Evolutionary conservation across 2,113 vertebrate species (phyloP).

Genomic region (Heterotis niloticus): DNA sequence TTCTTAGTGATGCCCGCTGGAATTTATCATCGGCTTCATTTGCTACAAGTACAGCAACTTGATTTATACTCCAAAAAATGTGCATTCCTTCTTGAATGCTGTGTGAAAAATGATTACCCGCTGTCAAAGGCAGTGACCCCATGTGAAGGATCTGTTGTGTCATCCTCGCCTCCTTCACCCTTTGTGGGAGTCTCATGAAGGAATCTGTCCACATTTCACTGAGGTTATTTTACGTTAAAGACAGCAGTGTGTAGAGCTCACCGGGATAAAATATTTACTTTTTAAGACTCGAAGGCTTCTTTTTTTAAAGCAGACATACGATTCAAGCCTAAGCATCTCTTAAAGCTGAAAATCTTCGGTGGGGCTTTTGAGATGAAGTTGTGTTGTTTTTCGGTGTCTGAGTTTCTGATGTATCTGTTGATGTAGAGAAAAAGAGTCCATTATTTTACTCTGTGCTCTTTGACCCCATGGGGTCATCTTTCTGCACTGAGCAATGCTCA

Average conservation of each 20-base stretch:
- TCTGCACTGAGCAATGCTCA: not conserved
- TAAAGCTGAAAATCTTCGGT: no score
- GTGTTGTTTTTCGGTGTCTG: not conserved
- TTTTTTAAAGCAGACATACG: not conserved
- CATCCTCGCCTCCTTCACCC: not conserved
- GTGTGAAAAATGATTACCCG: not conserved
- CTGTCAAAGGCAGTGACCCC: not conserved
- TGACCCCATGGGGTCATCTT: slow-evolving; percentile 6
- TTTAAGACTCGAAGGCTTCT: not conserved
- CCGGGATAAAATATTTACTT: slow-evolving; percentile 1
- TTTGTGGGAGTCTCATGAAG: slow-evolving; percentile 6
- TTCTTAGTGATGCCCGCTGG: not conserved
- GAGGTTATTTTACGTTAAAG: not conserved
- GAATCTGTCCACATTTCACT: not conserved
- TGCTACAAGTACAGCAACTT: not conserved
- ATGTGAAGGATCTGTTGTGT: not conserved
- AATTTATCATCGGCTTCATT: not conserved
- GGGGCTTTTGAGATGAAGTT: not conserved
- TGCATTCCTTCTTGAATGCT: slow-evolving; percentile 7
- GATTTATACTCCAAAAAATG: not conserved
- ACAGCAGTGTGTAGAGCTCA: not conserved
- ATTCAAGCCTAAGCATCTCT: not conserved
- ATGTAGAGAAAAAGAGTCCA: not conserved
- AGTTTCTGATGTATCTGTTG: not conserved
- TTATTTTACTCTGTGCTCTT: not conserved